phyloP scores from a whole-genome alignment of 2,888 invertebrate genomes.

The Ormyrus nitidulus region DNA sequence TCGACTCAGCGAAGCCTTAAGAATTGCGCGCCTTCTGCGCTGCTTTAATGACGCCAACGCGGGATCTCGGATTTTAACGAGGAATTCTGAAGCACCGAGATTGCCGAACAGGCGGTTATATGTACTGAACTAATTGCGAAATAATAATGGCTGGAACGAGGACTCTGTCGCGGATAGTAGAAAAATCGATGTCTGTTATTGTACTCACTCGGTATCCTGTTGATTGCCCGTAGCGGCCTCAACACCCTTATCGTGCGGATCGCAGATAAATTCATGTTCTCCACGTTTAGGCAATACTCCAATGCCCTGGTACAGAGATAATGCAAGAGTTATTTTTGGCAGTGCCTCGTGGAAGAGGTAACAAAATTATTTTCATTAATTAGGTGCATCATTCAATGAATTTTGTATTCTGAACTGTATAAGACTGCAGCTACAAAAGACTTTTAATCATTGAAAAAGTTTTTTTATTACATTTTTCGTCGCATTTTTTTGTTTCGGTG shows the following conservation, averaged over 20 bases:
- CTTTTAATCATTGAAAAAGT: too few species aligned
- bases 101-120: not conserved
- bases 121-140: not conserved
- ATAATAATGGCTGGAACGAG: not conserved
- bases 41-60: too few species aligned
- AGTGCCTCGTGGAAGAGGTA: too few species aligned
- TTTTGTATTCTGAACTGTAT: too few species aligned
- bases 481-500: too few species aligned
- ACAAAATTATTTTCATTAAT: too few species aligned
- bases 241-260: slow-evolving; percentile 98
- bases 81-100: not conserved
- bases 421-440: too few species aligned
- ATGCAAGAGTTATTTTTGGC: not conserved
- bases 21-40: too few species aligned
- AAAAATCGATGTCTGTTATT: slow-evolving; percentile 21
- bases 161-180: not conserved
- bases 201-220: slow-evolving; percentile 98
- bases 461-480: too few species aligned
- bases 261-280: slow-evolving; percentile 98
- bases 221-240: slow-evolving; percentile 97
- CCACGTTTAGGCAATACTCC: slow-evolving; percentile 95
- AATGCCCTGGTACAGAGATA: slow-evolving; percentile 79
- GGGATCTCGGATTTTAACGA: too few species aligned
- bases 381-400: too few species aligned
- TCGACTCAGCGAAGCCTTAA: too few species aligned